Base-by-base conservation (phyloP, 2,797 vertebrate species). In the Falco naumanni region DNA sequence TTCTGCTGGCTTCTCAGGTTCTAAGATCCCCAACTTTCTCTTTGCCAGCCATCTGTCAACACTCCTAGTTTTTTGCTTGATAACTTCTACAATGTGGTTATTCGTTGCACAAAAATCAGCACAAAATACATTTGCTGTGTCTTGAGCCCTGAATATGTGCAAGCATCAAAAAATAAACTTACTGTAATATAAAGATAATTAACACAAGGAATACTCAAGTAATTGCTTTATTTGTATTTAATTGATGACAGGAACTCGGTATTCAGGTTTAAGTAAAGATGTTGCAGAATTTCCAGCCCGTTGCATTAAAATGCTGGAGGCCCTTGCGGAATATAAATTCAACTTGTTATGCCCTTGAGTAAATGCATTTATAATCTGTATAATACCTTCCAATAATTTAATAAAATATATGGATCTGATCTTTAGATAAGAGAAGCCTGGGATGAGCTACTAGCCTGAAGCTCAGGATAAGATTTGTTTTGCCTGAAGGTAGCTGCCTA, bases 401-500 rank as follows among this genome's bases (percentile, higher is more conserved):
- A 76, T 80, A 71, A 91, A 87, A 85, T 89, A 41, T 16, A 61
- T 78, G 75, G 31, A 77, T 81, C 53, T 74, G 64, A 50, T 92
- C 29, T 85, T 89, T 66, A 76, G 75, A 74, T 84, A 79, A 92
- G 34, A 6, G 34, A 77, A 34, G 19, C 18, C 70, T 66, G 39
- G 2, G 2, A 80, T 82, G 72, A 80, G 78, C 34, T 81, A 63
- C 51, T 89, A 68, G 56, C 82, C 84, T 65, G 87, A 91, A 87
- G 87, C 81, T 87, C n/a, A 68, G 76, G 41, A 33, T 91, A 74
- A 87, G 51, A 45, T 87, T 89, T 90, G 43, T 56, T 93, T 94
- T 80, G 75, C 87, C 90, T 60, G 64, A 56, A 70, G 89, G 31
- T 8, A 70, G 31, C 29, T 66, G 43, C 63, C 70, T 90, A 19